These are phyloP conservation scores for Adela reaumurella DNA, from an alignment of 2,888 invertebrate species.

Conservation along the genomic window DNA sequence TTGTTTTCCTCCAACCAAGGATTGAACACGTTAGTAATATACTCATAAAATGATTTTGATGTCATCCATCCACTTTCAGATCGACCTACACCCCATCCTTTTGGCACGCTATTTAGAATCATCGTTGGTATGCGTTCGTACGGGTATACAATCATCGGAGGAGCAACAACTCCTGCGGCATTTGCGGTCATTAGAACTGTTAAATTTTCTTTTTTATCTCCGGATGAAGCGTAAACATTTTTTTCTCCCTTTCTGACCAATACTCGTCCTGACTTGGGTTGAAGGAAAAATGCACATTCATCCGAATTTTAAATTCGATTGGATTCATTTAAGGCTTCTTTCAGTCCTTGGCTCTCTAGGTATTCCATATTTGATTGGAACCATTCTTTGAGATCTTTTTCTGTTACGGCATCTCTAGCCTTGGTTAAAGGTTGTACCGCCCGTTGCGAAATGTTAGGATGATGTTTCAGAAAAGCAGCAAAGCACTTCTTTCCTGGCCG, in stretches of 20 bases:
- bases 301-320: conserved; percentile 22
- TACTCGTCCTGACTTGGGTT: conserved; percentile 21
- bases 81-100: conserved; percentile 3
- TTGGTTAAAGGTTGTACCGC: conserved; percentile 19
- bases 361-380: conserved; percentile 17
- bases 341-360: conserved; percentile 14
- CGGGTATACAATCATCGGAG: conserved; percentile 14
- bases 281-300: conserved; percentile 24
- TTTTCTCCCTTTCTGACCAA: conserved; percentile 20
- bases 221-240: conserved; percentile 14
- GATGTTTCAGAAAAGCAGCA: conserved; percentile 19
- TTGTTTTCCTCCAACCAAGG: conserved; percentile 4
- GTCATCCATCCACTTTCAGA: conserved; percentile 5
- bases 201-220: conserved; percentile 17
- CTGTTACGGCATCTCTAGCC: conserved; percentile 18
- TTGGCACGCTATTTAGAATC: conserved; percentile 1
- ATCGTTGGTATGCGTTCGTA: conserved; percentile 10
- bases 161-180: conserved; percentile 14
- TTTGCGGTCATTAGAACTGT: conserved; percentile 14
- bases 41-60: conserved; percentile 3
- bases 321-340: conserved; percentile 16
- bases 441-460: conserved; percentile 17
- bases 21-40: conserved; percentile 4
- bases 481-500: conserved; percentile 23
- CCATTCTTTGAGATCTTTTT: conserved; percentile 18